Base-by-base conservation (phyloP, 2,797 vertebrate genomes). In the Oreochromis grahami region DNA sequence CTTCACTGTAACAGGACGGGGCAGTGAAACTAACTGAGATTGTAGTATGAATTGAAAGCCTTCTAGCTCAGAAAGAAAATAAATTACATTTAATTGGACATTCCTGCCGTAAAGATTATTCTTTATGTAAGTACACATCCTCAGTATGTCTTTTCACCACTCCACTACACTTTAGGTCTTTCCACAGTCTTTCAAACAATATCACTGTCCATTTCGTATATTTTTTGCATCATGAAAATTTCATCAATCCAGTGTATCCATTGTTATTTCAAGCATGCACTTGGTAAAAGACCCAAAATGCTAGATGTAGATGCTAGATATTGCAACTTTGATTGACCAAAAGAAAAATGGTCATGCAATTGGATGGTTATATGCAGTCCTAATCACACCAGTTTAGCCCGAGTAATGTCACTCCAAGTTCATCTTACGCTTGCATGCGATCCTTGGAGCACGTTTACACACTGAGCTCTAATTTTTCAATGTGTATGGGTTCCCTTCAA, bases 181-280 rank as follows among this genome's bases (percentile, higher is more conserved):
- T 83, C 77, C 55, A 53, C 26, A 78, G 77, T 70, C 72, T 84
- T 78, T 90, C 65, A 51, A 81, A 80, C 45, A 72, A 41, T 63
- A 83, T n/a, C 45, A 77, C 77, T 87, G 77, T 87, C 87, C 77
- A 85, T 91, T 91, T 89, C 78, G 79, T 87, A 72, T 89, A 90
- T 92, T 90, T 92, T 84, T 79, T 58, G 29, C 77, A 78, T 88
- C 81, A 79, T 94, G 84, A 92, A 94, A 89, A 87, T 95, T 89
- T 93, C 41, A 94, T 90, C 76, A 88, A 65, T 58, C 78, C 10
- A n/a, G 36, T 53, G 11, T 34, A 88, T 88, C 82, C 9, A 17
- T 29, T 50, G 26, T 89, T 89, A 88, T 87, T 81, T 86, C 19
- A 53, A 76, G 76, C 72, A 87, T 13, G 78, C 81, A 88, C 83